A percentile compares a stretch with the other conserved stretches of the same genome.
Conservation (phyloP, 2,113 vertebrate genomes). For the Colius striatus region DNA sequence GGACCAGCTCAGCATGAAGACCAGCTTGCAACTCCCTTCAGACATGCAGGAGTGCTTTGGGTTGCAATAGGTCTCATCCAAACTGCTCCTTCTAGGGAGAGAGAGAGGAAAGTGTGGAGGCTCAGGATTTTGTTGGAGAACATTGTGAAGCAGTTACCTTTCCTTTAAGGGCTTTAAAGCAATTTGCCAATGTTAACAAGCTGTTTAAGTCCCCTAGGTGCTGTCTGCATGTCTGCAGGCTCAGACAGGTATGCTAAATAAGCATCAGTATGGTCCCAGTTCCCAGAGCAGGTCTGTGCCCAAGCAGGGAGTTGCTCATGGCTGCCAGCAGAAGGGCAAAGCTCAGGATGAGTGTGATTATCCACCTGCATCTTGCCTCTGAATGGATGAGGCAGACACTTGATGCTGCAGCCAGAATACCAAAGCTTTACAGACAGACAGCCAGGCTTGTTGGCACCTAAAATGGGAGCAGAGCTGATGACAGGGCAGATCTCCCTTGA, state of each 20-base stretch:
- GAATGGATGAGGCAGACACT: rapidly evolving
- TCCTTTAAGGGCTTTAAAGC: neutral
- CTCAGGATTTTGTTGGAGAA: neutral
- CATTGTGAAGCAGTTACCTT: neutral
- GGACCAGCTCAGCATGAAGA: neutral
- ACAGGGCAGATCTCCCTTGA: no score
- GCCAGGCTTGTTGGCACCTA: no score
- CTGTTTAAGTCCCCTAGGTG: neutral
- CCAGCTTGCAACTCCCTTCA: neutral
- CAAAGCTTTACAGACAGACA: no score
- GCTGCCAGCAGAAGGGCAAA: neutral
- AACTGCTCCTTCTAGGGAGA: neutral
- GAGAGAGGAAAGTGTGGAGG: neutral
- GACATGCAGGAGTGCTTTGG: neutral
- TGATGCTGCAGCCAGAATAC: no score
- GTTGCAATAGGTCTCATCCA: neutral
- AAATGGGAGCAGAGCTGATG: no score
- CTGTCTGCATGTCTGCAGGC: neutral
- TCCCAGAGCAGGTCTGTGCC: neutral
- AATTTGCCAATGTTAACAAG: neutral
- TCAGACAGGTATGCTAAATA: neutral
- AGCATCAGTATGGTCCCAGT: neutral
- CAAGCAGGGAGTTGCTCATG: neutral
- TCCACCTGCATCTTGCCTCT: neutral
- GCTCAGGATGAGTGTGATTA: neutral